Evolutionary conservation across 2,888 invertebrate species (phyloP), one percentile per base, ranked within the genome.

Genomic region (Andrena bucephala): DNA sequence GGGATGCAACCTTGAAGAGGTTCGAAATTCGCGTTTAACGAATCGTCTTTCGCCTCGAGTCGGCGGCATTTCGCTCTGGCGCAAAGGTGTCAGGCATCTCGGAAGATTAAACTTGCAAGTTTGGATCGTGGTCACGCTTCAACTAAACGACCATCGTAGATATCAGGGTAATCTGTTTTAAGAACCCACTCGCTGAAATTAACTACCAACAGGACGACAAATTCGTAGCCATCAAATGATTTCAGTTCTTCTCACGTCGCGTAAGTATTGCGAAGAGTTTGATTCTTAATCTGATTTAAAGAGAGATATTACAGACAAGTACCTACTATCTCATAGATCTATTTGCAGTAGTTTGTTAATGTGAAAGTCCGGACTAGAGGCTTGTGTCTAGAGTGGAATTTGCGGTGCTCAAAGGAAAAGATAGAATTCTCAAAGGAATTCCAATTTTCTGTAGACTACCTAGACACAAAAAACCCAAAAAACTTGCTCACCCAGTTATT

Each of bases 91-190:
- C 62, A 27, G 77, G 70, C 81, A 80, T 86, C 86, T 81, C 86
- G 42, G 66, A 78, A 86, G 87, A 87, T 87, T 87, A 87, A 87
- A 84, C 79, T 66, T 71, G 75, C 74, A 36, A 77, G 81, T 68
- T 84, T 83, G 85, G 84, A 87, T 85, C 54, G 63, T 33, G 60
- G 59, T 59, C 69, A 69, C 62, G 69, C 63, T 62, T 66, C 69
- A 81, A 48, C 77, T 81, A 74, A 67, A 79, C 73, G 66, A 74
- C 62, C 70, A 50, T 57, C 57, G 24, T 2, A 7, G 74, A 60
- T 24, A 42, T 57, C 54, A n/a, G n/a, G 5, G 13, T 42, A 42
- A 73, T 65, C 65, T 36, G 63, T 65, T 62, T 60, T 36, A 36
- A 48, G n/a, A 33, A 24, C 16, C 60, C 20, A 6, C n/a, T 54